Conservation (phyloP, 92 coral and sea anemone genomes). For the Epizoanthus ramosus region DNA sequence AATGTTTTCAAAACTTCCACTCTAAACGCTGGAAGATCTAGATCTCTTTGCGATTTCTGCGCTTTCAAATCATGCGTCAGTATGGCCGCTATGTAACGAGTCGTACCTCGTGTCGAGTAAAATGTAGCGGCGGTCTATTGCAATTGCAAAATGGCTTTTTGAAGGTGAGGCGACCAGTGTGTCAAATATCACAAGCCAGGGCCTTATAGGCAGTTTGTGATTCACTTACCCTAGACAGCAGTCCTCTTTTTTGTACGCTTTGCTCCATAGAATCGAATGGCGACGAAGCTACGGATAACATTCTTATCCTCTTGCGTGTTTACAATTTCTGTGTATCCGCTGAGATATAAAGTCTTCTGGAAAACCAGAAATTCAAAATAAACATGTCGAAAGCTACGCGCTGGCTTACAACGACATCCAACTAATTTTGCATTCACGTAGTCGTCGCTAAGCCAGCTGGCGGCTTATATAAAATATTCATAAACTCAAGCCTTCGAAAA, state of each 20-base stretch:
- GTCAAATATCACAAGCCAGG: neutral
- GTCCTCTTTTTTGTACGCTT: conserved; percentile 8
- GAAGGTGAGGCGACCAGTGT: conserved; percentile 1
- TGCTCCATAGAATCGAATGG: conserved; percentile 36
- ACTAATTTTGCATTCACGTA: conserved; percentile 1
- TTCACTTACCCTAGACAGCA: conserved; percentile 35
- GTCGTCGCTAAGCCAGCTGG: conserved; percentile 39
- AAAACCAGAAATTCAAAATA: conserved; percentile 24
- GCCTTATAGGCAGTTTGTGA: neutral
- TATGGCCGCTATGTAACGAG: neutral
- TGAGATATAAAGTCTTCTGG: neutral
- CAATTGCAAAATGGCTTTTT: conserved; percentile 23
- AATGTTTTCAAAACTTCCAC: neutral
- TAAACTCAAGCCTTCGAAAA: conserved; percentile 5
- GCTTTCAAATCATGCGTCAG: neutral
- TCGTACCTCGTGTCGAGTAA: neutral
- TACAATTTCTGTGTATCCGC: neutral
- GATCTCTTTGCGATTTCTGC: neutral
- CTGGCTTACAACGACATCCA: conserved; percentile 1
- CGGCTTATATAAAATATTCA: conserved; percentile 32
- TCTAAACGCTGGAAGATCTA: neutral
- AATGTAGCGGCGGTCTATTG: neutral
- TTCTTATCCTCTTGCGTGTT: neutral
- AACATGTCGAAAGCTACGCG: conserved; percentile 29
- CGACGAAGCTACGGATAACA: conserved; percentile 22